Percentiles rank a stretch among this genome's conserved stretches.
phyloP scores from a whole-genome alignment of 2,113 vertebrate genomes.

The Corythornis madagascariensis region DNA sequence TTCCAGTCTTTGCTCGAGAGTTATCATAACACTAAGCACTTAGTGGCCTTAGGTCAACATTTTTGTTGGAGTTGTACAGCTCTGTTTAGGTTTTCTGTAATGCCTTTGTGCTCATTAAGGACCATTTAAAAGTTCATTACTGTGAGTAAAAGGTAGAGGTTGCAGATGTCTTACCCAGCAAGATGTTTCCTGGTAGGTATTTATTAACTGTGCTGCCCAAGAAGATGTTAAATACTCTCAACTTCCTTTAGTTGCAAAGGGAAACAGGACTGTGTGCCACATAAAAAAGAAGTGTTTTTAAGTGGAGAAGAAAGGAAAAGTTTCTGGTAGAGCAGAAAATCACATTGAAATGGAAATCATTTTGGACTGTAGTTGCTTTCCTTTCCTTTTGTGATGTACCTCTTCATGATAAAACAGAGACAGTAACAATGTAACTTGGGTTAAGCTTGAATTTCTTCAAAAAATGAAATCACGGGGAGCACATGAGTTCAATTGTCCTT shows the following conservation, averaged over 20 bases:
- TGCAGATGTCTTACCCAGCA: background rate
- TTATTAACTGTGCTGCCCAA: background rate
- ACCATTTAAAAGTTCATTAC: background rate
- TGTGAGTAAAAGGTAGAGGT: background rate
- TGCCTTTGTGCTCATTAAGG: background rate
- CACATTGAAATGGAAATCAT: background rate
- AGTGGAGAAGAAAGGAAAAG: background rate
- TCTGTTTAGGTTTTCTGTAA: slow-evolving; percentile 2
- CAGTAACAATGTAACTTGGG: background rate
- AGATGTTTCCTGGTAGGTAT: background rate
- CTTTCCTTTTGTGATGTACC: background rate
- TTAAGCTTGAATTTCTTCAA: background rate
- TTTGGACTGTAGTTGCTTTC: background rate
- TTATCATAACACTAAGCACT: background rate
- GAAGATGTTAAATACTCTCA: background rate
- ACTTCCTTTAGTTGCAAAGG: background rate
- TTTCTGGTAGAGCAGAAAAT: background rate
- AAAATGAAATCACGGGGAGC: background rate
- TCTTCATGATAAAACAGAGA: background rate
- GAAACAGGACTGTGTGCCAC: background rate
- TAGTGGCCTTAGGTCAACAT: background rate
- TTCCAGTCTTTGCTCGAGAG: background rate
- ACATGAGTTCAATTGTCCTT: background rate
- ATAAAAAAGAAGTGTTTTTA: background rate
- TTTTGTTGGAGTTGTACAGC: background rate